phyloP scores from a whole-genome alignment of 2,888 invertebrate species.

The Arge pagana region DNA sequence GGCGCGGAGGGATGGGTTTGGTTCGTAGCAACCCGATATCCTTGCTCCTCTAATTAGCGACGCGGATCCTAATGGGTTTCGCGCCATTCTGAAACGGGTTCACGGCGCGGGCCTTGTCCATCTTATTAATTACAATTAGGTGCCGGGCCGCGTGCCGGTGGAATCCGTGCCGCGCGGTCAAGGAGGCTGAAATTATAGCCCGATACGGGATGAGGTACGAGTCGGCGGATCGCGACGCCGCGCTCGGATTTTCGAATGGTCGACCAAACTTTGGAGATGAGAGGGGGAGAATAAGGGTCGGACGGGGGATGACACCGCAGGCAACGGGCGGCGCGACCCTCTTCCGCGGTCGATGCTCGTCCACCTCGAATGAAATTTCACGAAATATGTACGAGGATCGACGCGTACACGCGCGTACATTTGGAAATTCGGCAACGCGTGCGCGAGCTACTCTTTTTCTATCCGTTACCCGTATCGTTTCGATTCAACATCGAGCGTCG shows the following conservation, averaged over 20 bases:
- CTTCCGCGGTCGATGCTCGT: too few relatives aligned
- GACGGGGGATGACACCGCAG: not conserved
- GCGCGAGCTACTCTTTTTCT: too few relatives aligned
- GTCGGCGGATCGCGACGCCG: not conserved
- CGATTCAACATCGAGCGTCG: not conserved
- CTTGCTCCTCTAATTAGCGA: not conserved
- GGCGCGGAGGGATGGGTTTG: too few relatives aligned
- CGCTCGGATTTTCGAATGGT: constrained; percentile 1
- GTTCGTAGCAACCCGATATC: too few relatives aligned
- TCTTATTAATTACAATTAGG: constrained; percentile 9
- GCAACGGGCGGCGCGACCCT: not conserved
- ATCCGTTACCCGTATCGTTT: constrained; percentile 10
- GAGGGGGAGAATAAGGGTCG: not conserved
- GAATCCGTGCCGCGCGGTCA: too few relatives aligned
- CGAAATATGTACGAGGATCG: too few relatives aligned
- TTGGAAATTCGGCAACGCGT: too few relatives aligned
- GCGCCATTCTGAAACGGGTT: constrained; percentile 1
- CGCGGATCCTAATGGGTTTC: not conserved
- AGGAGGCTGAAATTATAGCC: too few relatives aligned
- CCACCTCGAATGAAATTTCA: too few relatives aligned
- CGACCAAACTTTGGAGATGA: not conserved
- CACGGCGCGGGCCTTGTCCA: not conserved
- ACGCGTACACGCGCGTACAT: too few relatives aligned
- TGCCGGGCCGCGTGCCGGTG: too few relatives aligned
- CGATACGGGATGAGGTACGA: not conserved